These are phyloP conservation scores for Lophotis ruficrista DNA, from an alignment of 2,113 vertebrate genomes.

Conservation along the genomic window DNA sequence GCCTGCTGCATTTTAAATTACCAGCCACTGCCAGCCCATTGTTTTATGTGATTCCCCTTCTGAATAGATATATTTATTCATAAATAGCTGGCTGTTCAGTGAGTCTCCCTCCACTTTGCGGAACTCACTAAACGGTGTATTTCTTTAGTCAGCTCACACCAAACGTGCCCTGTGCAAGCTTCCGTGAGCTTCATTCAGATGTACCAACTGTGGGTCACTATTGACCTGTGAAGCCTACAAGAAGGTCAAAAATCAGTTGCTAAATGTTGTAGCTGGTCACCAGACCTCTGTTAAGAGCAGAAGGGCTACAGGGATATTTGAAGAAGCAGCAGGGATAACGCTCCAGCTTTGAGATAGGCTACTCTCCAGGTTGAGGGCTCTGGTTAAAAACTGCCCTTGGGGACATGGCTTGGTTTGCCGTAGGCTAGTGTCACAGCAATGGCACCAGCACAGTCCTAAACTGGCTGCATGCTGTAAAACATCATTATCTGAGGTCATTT, in stretches of 20 bases:
- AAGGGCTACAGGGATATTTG: neutral
- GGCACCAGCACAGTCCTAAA: neutral
- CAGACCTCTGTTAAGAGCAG: neutral
- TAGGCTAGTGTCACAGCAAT: neutral
- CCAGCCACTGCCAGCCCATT: slow-evolving; percentile 15
- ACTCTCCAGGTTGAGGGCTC: neutral
- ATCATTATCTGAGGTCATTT: neutral
- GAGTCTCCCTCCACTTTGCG: neutral
- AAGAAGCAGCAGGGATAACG: neutral
- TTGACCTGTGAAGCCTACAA: neutral
- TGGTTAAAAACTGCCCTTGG: neutral
- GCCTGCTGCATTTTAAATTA: slow-evolving; percentile 48
- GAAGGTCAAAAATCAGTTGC: neutral
- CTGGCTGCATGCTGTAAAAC: neutral
- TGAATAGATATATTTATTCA: slow-evolving; percentile 26
- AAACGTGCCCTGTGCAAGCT: neutral
- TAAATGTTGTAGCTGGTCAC: neutral
- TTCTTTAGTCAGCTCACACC: neutral
- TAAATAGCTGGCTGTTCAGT: slow-evolving; percentile 1
- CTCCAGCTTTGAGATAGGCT: neutral
- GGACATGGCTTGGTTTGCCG: neutral
- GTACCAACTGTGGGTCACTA: neutral
- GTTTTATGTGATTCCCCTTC: slow-evolving; percentile 1
- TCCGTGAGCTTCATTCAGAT: neutral
- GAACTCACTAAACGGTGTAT: neutral